Conservation (phyloP, 2,113 vertebrate genomes). For the Sorex araneus region DNA sequence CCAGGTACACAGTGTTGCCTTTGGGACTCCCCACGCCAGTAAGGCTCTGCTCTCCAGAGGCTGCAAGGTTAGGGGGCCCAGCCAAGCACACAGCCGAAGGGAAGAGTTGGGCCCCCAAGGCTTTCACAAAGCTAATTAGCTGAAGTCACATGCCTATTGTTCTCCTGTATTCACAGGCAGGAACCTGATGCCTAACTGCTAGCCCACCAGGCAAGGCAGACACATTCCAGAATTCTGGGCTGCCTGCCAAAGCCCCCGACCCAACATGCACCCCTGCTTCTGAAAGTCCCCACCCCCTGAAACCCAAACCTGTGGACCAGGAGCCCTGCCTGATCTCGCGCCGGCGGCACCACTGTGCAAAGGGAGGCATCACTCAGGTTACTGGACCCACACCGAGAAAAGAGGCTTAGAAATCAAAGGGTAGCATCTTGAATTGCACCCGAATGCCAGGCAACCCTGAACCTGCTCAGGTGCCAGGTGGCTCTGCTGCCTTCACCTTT, state of each 20-base stretch:
- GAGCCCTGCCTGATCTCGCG: not conserved
- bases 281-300: conserved; percentile 56
- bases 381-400: not conserved
- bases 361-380: not conserved
- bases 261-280: not conserved
- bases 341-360: not conserved
- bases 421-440: not conserved
- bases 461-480: not conserved
- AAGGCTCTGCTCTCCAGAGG: not conserved
- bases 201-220: conserved; percentile 65
- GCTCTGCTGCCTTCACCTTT: not conserved
- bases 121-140: conserved; percentile 48
- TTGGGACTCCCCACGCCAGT: not conserved
- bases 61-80: not conserved
- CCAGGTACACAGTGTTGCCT: not conserved
- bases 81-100: not conserved
- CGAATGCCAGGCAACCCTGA: not conserved
- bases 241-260: conserved; percentile 45
- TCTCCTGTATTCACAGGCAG: conserved; percentile 26
- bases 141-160: conserved; percentile 64
- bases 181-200: conserved; percentile 58
- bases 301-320: conserved; percentile 68
- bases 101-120: not conserved
- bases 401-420: not conserved
- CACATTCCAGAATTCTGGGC: conserved; percentile 79